A percentile compares a stretch with the other conserved stretches of the same genome.
Evolutionary conservation across 2,797 vertebrate genomes (phyloP).

Genomic region (Sebastes cheni): DNA sequence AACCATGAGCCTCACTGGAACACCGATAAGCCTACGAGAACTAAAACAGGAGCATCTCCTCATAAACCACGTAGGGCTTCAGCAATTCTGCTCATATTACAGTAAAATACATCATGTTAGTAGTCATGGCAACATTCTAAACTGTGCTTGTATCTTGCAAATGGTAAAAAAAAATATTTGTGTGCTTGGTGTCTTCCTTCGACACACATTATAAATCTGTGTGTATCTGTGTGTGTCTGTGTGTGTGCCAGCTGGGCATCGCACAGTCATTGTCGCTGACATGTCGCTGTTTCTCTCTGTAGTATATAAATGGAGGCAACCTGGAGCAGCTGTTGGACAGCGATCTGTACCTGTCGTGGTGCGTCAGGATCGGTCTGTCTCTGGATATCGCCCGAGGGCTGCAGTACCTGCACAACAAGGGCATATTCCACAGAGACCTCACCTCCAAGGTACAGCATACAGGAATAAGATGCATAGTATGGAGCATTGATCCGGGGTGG

Average conservation of each 20-base stretch:
- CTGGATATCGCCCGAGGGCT: constrained; percentile 91
- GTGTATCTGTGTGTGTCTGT: too few species aligned
- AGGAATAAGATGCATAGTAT: too few species aligned
- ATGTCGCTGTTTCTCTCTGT: not conserved
- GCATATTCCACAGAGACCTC: constrained; percentile 95
- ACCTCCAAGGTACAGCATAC: constrained; percentile 89
- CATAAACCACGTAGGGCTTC: not conserved
- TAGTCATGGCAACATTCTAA: not conserved
- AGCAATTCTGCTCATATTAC: not conserved
- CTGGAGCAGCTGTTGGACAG: constrained; percentile 95
- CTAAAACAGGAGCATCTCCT: not conserved
- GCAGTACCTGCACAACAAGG: constrained; percentile 93
- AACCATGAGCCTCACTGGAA: not conserved
- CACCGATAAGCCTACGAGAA: not conserved
- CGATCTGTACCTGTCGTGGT: constrained; percentile 88
- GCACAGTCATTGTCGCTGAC: not conserved
- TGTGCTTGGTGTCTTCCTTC: not conserved
- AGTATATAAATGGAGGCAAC: constrained; percentile 97
- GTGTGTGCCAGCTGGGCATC: not conserved
- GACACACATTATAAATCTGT: not conserved
- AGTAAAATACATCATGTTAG: not conserved
- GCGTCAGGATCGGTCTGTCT: constrained; percentile 84
- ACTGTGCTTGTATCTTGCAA: not conserved
- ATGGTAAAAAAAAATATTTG: not conserved
- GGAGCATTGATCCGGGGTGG: not conserved